Conservation (phyloP, 2,113 vertebrate genomes). For the Cephalopholis sonnerati region DNA sequence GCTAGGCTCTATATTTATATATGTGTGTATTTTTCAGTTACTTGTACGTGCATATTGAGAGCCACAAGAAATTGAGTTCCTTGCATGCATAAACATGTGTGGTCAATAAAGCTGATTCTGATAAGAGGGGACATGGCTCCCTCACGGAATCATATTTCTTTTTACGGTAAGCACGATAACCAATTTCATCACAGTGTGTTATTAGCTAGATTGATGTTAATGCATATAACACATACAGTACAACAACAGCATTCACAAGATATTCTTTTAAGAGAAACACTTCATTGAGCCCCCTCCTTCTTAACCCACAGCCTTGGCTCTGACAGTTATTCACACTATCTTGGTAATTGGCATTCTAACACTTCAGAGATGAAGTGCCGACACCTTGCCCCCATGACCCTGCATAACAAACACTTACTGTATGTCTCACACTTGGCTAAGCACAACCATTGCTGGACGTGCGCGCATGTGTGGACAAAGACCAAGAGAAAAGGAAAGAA, state of each 20-base stretch:
- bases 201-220: background rate
- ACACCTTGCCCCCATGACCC: constrained; percentile 65
- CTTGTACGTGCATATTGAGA: background rate
- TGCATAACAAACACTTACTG: constrained; percentile 46
- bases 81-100: background rate
- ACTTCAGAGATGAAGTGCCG: constrained; percentile 63
- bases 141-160: background rate
- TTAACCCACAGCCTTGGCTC: constrained; percentile 8
- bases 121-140: background rate
- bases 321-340: constrained; percentile 31
- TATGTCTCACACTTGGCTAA: constrained; percentile 65
- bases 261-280: background rate
- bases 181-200: background rate
- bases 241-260: background rate
- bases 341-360: constrained; percentile 76
- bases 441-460: constrained; percentile 32
- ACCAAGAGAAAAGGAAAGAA: background rate
- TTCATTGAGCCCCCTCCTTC: background rate
- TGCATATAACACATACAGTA: background rate
- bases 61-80: background rate
- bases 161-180: background rate
- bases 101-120: background rate
- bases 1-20: background rate
- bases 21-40: background rate
- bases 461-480: constrained; percentile 18